Conservation (phyloP, 2,888 invertebrate species). For the Hoplodrina ambigua region DNA sequence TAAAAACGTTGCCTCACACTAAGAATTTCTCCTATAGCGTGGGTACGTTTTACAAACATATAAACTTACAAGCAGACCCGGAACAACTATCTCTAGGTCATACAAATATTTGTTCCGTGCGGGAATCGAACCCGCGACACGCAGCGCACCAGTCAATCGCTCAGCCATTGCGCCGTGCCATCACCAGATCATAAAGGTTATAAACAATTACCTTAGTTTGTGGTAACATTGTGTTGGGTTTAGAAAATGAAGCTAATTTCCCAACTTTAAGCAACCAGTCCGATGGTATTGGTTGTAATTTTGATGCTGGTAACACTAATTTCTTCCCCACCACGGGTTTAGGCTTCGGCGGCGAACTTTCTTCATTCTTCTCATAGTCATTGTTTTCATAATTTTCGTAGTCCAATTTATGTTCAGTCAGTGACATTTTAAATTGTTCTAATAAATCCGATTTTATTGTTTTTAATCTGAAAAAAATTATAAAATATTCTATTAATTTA, state of each 20-base stretch:
- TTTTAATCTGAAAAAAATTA: slow-evolving; percentile 73
- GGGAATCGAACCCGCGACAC: too few relatives aligned
- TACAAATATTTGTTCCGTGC: too few relatives aligned
- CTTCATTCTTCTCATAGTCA: not conserved
- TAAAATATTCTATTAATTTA: not conserved
- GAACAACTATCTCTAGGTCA: too few relatives aligned
- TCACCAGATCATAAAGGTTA: not conserved
- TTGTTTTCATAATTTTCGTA: slow-evolving; percentile 67
- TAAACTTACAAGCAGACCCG: too few relatives aligned
- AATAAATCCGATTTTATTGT: slow-evolving; percentile 70
- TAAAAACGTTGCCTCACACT: too few relatives aligned
- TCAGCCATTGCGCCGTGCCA: too few relatives aligned
- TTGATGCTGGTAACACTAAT: slow-evolving; percentile 83
- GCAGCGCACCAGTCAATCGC: too few relatives aligned
- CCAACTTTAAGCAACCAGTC: slow-evolving; percentile 77
- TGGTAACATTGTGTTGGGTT: slow-evolving; percentile 46
- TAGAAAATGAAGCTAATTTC: slow-evolving; percentile 60
- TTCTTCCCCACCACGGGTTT: slow-evolving; percentile 58
- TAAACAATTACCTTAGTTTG: slow-evolving; percentile 49
- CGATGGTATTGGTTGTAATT: slow-evolving; percentile 82
- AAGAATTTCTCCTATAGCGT: too few relatives aligned
- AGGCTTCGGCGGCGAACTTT: not conserved
- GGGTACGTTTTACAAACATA: too few relatives aligned
- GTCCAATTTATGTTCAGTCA: slow-evolving; percentile 63
- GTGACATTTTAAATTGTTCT: slow-evolving; percentile 69